Base-by-base conservation (phyloP, 2,888 invertebrate species). In the Andrena fulva region DNA sequence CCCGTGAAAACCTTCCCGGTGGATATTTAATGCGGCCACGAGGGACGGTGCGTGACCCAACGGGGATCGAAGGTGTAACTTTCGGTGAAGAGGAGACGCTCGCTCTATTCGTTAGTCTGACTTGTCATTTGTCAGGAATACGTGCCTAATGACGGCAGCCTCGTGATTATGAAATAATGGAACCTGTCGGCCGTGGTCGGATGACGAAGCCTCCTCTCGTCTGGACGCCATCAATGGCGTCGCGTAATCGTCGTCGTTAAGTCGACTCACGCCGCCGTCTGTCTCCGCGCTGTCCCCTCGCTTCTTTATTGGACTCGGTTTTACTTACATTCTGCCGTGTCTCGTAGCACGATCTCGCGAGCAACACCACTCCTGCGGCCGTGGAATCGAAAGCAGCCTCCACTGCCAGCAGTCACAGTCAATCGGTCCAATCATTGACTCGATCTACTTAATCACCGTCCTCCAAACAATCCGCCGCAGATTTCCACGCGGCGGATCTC, bases 161-260 rank as follows among this genome's bases (percentile, higher is more conserved):
- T 85, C 86, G 89, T 90, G 91, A 92, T 92, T 91, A 91, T 89
- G 87, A 90, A 90, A 88, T 92, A 91, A 91, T 91, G 87, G 89
- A 88, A 91, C 87, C 84, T 87, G 89, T 85, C 80, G 31, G 31
- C 12, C 59, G 56, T 29, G 35, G 63, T 59, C 52, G 77, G 56
- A 59, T 72, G 68, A 52, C 12, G 52, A 63, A 69, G 33, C 50
- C 59, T n/a, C 27, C 54, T 67, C 54, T 54, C 64, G 68, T 52
- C 78, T 60, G 72, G 67, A 20, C 64, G 68, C 67, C 85, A 82
- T 85, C 88, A 89, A 89, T 89, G 88, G 86, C 86, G 81, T 82
- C 86, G 77, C 83, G 88, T 87, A 89, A 89, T 90, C 85, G 87
- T 85, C 79, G 84, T 85, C 84, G 82, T 88, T 87, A 85, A 77